These are phyloP conservation scores for Denticeps clupeoides DNA, from an alignment of 2,797 vertebrate species.

Conservation along the genomic window DNA sequence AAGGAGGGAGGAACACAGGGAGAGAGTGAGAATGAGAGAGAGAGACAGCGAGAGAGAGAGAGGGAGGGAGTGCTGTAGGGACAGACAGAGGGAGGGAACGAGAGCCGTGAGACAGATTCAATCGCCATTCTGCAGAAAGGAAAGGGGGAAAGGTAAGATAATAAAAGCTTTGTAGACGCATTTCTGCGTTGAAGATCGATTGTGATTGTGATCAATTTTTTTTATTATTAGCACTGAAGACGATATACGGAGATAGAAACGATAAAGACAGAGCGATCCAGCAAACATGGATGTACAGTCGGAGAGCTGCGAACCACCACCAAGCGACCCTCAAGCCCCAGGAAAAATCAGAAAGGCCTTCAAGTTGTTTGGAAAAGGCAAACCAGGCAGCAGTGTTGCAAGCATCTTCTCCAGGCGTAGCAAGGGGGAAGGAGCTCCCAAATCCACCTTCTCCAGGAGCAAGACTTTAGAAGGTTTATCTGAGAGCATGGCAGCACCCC, in stretches of 20 bases:
- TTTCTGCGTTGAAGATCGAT: too few species aligned
- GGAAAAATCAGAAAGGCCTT: conserved; percentile 94
- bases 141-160: neutral
- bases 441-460: conserved; percentile 72
- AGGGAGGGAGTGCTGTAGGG: conserved; percentile 21
- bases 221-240: conserved; percentile 4
- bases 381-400: conserved; percentile 68
- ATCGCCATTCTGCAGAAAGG: conserved; percentile 55
- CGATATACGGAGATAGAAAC: conserved; percentile 9
- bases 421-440: conserved; percentile 73
- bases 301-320: conserved; percentile 70
- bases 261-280: conserved; percentile 7
- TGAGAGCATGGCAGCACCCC: conserved; percentile 48
- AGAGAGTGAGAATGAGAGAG: conserved; percentile 41
- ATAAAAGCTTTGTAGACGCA: too few species aligned
- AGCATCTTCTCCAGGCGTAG: conserved; percentile 84
- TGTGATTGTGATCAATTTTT: too few species aligned
- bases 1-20: conserved; percentile 51
- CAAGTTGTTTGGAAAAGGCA: conserved; percentile 90
- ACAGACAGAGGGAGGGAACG: conserved; percentile 64
- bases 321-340: conserved; percentile 77
- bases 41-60: conserved; percentile 15
- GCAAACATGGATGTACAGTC: conserved; percentile 85
- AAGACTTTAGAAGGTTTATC: conserved; percentile 77
- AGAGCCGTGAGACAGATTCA: conserved; percentile 53